A percentile compares a stretch with the other conserved stretches of the same genome.
These are phyloP conservation scores for Protosalanx chinensis DNA, from an alignment of 2,797 vertebrate species.

Conservation along the genomic window DNA sequence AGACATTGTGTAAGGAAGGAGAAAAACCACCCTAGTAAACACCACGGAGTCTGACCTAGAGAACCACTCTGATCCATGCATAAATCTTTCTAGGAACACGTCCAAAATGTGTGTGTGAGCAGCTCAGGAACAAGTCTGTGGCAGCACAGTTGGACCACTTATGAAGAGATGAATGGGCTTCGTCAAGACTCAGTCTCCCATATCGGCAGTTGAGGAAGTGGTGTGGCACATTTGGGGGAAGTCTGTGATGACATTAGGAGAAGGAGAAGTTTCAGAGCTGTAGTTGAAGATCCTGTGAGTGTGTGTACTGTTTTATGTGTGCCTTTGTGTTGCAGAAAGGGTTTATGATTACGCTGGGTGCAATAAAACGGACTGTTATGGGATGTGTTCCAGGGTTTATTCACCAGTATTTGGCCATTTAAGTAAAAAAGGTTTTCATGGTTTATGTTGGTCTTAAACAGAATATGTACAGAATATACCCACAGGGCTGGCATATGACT, in stretches of 20 bases:
- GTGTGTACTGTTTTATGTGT: conserved; percentile 8
- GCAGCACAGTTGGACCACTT: conserved; percentile 14
- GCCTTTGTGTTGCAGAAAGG: conserved; percentile 28
- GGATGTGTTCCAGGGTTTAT: conserved; percentile 33
- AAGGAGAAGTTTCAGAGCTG: conserved; percentile 36
- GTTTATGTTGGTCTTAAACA: conserved; percentile 36
- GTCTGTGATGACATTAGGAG: conserved; percentile 34
- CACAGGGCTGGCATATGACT: conserved; percentile 42
- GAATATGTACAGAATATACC: conserved; percentile 42
- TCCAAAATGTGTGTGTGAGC: not conserved
- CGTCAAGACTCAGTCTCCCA: conserved; percentile 33
- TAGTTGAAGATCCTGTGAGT: conserved; percentile 34
- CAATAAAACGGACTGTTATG: conserved; percentile 60
- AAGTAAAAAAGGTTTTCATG: conserved; percentile 40
- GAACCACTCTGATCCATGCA: not conserved
- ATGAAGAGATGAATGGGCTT: conserved; percentile 41
- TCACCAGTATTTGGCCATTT: conserved; percentile 42
- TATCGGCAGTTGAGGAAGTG: conserved; percentile 2
- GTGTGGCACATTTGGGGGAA: conserved; percentile 46
- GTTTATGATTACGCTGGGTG: conserved; percentile 51
- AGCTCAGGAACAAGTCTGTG: conserved; percentile 4
- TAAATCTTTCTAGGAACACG: not conserved
- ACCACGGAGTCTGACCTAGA: not conserved
- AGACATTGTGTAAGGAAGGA: not conserved
- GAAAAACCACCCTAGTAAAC: not conserved